These are phyloP conservation scores for Burhinus oedicnemus DNA, from an alignment of 2,113 vertebrate species.

Conservation along the genomic window DNA sequence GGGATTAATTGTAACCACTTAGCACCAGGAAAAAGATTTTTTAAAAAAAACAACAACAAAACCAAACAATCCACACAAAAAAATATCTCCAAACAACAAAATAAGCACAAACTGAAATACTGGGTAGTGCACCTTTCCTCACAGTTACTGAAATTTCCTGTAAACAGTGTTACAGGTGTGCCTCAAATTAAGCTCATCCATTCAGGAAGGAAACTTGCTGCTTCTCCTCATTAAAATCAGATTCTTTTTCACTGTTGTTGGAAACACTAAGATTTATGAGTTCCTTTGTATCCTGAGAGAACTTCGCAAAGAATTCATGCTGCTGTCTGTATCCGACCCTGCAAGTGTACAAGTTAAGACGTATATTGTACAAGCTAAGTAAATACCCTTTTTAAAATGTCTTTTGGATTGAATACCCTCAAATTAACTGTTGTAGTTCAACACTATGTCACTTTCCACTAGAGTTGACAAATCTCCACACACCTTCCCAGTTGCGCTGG, in stretches of 20 bases:
- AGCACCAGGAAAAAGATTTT: not conserved
- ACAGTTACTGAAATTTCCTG: not conserved
- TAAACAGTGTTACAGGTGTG: not conserved
- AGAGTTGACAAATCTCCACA: not conserved
- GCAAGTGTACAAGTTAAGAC: not conserved
- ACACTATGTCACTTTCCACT: not conserved
- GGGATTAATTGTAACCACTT: not conserved
- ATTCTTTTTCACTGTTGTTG: not conserved
- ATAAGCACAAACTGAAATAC: not conserved
- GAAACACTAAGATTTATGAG: not conserved
- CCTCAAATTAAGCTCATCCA: not conserved
- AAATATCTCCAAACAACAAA: not conserved
- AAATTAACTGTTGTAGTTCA: not conserved
- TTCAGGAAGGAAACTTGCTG: slow-evolving; percentile 9
- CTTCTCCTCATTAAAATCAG: not conserved
- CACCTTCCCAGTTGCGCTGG: not conserved
- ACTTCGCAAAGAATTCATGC: not conserved
- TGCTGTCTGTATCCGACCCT: not conserved
- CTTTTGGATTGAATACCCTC: not conserved
- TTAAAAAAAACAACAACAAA: not conserved
- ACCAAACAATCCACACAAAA: not conserved
- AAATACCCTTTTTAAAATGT: not conserved
- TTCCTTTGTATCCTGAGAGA: not conserved
- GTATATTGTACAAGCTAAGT: not conserved
- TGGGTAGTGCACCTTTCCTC: not conserved